phyloP scores from a whole-genome alignment of 2,113 vertebrate species.

The Castor canadensis region DNA sequence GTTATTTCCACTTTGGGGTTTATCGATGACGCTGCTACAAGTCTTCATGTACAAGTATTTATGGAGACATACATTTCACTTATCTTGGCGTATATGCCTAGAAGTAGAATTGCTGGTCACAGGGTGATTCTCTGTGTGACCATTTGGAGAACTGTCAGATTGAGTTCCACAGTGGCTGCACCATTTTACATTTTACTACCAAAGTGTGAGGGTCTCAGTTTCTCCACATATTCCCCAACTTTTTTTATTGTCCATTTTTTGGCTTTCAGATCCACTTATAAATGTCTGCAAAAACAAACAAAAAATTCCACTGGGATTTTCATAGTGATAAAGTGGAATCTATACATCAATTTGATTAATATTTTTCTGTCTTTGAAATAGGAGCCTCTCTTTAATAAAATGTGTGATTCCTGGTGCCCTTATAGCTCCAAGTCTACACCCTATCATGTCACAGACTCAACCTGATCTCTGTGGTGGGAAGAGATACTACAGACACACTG shows the following conservation, averaged over 20 bases:
- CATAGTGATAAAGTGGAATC: too few relatives aligned
- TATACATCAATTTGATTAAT: not conserved
- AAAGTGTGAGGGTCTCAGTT: too few relatives aligned
- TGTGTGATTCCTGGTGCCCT: not conserved
- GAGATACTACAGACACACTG: too few relatives aligned
- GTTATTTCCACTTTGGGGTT: not conserved
- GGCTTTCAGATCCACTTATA: not conserved
- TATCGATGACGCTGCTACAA: not conserved
- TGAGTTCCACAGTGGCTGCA: not conserved
- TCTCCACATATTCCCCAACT: not conserved
- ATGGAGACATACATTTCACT: not conserved
- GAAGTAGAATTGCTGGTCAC: not conserved
- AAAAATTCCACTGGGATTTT: not conserved
- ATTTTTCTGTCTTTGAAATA: not conserved
- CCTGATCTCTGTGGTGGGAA: not conserved
- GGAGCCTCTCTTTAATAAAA: not conserved
- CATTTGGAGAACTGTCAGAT: not conserved
- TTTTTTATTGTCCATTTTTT: too few relatives aligned
- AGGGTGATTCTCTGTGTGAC: not conserved
- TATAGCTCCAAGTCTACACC: not conserved
- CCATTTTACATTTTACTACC: not conserved
- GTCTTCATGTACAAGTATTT: fast-evolving
- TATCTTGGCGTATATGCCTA: not conserved
- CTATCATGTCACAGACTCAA: not conserved
- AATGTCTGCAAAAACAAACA: not conserved